Evolutionary conservation across 2,113 vertebrate species (phyloP), one percentile per base, ranked within the genome.

Genomic region (Delphinus delphis): DNA sequence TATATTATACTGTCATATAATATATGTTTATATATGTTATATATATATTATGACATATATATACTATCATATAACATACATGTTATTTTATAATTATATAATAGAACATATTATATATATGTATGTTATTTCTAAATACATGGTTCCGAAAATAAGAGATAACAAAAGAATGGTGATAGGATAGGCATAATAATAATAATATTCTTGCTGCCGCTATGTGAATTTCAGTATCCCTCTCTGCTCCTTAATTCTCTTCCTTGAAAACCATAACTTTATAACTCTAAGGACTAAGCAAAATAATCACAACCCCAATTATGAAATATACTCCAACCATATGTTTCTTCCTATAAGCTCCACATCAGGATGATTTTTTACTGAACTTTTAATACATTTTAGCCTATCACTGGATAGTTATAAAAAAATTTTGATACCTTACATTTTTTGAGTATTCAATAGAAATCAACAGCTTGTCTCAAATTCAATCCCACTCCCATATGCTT

Each of bases 401-500:
- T 71, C 73, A 80, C 28, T 73, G 15, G 5, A 21, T 41, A 73
- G 33, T 81, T 81, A 83, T 71, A 88, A 47, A n/a, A 1, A 1
- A 1, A 10, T 62, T 93, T 63, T 68, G 33, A 44, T 88, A 95
- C 31, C 74, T 94, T 96, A 71, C 28, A 92, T 85, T 86, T 95
- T 90, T 87, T 88, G n/a, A 86, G 26, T 97, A 81, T 93, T 97
- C 89, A 93, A 55, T 77, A 81, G 83, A 96, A 90, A 92, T 90
- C 95, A 96, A 96, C 93, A 98, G 97, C 97, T 96, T 97, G 95
- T 92, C 80, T 96, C 80, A 26, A 83, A 83, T 94, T 93, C 80
- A 96, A 15, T 90, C 93, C 96, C 81, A 97, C 90, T 83, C 71
- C 96, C 96, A 94, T 95, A 97, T 96, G 97, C 60, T 96, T 96